Evolutionary conservation across 2,797 vertebrate genomes (phyloP).

Genomic region (Aplochiton taeniatus): DNA sequence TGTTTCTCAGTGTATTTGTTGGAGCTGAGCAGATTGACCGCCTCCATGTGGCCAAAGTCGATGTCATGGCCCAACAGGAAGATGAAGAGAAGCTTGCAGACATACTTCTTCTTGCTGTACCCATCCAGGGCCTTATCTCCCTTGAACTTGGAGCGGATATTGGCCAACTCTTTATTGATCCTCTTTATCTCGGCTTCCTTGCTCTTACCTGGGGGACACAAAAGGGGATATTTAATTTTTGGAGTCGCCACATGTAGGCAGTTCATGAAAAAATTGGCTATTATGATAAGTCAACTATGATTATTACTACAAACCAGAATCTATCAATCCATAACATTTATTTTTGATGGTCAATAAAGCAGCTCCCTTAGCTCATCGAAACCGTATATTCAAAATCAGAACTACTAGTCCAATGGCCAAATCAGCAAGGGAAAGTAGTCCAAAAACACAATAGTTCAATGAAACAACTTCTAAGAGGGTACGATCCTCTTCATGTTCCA

Average conservation of each 20-base stretch:
- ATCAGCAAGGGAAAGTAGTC: too few species aligned
- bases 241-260: background rate
- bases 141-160: slow-evolving; percentile 93
- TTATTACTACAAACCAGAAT: too few species aligned
- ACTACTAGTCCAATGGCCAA: too few species aligned
- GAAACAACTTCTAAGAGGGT: too few species aligned
- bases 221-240: background rate
- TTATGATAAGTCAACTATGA: too few species aligned
- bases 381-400: too few species aligned
- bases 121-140: slow-evolving; percentile 81
- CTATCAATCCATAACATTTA: too few species aligned
- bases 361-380: too few species aligned
- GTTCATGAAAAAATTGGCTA: too few species aligned
- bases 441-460: too few species aligned
- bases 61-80: slow-evolving; percentile 91
- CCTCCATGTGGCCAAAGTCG: slow-evolving; percentile 93
- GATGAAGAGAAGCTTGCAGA: slow-evolving; percentile 93
- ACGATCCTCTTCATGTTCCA: too few species aligned
- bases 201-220: slow-evolving; percentile 82
- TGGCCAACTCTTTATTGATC: slow-evolving; percentile 93
- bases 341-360: too few species aligned
- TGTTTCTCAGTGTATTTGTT: slow-evolving; percentile 94
- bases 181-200: slow-evolving; percentile 93
- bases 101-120: slow-evolving; percentile 92
- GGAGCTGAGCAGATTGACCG: slow-evolving; percentile 90